phyloP scores from a whole-genome alignment of 2,113 vertebrate genomes.

The Rhinoptilus africanus region DNA sequence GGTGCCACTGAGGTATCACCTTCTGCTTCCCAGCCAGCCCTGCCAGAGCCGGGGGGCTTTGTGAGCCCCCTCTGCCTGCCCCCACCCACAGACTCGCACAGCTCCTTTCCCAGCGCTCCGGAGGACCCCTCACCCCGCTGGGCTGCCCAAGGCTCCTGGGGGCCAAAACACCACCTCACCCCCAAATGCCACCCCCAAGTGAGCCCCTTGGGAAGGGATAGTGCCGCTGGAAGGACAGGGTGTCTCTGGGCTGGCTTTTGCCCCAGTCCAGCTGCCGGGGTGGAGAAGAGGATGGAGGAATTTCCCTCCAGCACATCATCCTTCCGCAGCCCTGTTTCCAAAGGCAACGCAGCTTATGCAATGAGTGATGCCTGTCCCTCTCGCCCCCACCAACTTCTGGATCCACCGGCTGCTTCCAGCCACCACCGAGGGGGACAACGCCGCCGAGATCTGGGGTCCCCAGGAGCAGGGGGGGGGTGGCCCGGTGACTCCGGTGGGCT shows the following conservation, averaged over 20 bases:
- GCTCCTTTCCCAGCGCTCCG: background rate
- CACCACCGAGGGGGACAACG: background rate
- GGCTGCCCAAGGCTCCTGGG: rapidly evolving
- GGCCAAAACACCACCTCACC: rapidly evolving
- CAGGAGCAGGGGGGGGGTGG: rapidly evolving
- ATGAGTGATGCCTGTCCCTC: slow-evolving; percentile 15
- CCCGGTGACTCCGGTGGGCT: background rate
- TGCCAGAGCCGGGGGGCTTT: rapidly evolving
- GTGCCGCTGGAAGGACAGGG: rapidly evolving
- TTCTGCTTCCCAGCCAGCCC: background rate
- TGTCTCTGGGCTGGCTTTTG: background rate
- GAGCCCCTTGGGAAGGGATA: background rate
- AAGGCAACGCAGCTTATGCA: slow-evolving; percentile 60
- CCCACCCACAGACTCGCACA: background rate
- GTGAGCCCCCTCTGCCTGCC: background rate
- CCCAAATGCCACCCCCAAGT: rapidly evolving
- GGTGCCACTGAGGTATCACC: background rate
- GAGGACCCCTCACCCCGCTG: background rate
- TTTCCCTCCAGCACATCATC: slow-evolving; percentile 17
- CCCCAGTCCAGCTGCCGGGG: background rate
- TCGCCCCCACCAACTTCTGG: slow-evolving; percentile 26
- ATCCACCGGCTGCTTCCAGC: background rate
- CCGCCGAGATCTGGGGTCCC: rapidly evolving
- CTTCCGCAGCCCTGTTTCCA: slow-evolving; percentile 35
- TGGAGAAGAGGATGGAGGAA: background rate